These are phyloP conservation scores for Oncorhynchus mykiss DNA, from an alignment of 2,113 vertebrate genomes.

Conservation along the genomic window DNA sequence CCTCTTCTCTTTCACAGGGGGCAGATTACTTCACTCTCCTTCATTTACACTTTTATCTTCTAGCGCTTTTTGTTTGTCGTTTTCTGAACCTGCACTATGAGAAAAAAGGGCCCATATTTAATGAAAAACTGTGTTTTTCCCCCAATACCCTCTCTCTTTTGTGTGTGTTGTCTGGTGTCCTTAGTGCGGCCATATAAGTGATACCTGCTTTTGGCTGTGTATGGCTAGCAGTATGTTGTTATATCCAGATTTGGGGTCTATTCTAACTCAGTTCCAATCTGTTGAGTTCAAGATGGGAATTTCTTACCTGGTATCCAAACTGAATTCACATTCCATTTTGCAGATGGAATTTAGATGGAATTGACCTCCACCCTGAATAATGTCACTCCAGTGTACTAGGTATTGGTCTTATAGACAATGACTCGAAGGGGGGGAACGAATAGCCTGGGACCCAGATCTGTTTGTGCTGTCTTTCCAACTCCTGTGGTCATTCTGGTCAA, in stretches of 20 bases:
- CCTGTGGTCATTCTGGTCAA: too few species aligned
- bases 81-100: conserved; percentile 57
- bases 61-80: conserved; percentile 27
- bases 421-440: too few species aligned
- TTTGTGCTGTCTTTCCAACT: too few species aligned
- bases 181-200: neutral
- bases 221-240: neutral
- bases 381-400: neutral
- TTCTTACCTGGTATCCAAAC: too few species aligned
- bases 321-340: neutral
- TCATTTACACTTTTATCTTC: conserved; percentile 53
- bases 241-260: too few species aligned
- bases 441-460: too few species aligned
- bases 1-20: conserved; percentile 46
- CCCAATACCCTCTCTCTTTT: neutral
- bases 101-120: conserved; percentile 37
- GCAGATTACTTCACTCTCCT: conserved; percentile 55
- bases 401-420: neutral
- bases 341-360: neutral
- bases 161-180: neutral
- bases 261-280: too few species aligned
- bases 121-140: neutral
- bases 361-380: too few species aligned
- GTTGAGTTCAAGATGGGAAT: too few species aligned
- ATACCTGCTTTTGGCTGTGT: neutral